Conservation (phyloP, 2,797 vertebrate species). For the Lepilemur ruficaudatus region DNA sequence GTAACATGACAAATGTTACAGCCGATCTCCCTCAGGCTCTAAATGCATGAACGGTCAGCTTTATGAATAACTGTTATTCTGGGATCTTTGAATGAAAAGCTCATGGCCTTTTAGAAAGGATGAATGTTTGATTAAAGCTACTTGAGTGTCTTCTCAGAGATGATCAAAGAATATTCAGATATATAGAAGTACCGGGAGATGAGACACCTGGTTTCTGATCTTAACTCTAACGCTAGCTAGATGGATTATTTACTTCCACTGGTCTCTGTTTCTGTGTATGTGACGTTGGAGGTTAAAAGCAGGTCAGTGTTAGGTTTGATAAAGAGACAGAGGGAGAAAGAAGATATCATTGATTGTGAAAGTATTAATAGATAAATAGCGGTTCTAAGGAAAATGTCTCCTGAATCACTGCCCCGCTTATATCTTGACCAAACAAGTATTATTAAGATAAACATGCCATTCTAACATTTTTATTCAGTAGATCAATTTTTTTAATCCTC, state of each 20-base stretch:
- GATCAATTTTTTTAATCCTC: constrained; percentile 36
- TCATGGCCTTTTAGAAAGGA: constrained; percentile 13
- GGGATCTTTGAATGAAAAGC: background rate
- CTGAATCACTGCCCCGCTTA: constrained; percentile 8
- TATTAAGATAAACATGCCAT: constrained; percentile 7
- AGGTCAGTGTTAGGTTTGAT: background rate
- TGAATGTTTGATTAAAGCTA: background rate
- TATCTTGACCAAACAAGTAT: background rate
- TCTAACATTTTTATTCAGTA: constrained; percentile 33
- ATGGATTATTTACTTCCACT: background rate
- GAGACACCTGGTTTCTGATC: background rate
- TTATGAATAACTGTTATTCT: background rate
- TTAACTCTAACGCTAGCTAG: background rate
- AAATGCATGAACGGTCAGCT: background rate
- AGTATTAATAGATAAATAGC: background rate
- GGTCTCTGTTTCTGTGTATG: background rate
- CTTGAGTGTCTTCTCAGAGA: constrained; percentile 26
- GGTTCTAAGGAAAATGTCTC: background rate
- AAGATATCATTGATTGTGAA: background rate
- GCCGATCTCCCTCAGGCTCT: background rate
- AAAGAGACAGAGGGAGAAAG: background rate
- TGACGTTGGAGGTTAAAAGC: background rate
- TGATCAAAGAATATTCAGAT: background rate
- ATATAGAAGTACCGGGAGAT: background rate
- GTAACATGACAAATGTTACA: background rate